A percentile compares a stretch with the other conserved stretches of the same genome.
phyloP scores from a whole-genome alignment of 2,888 invertebrate genomes.

The Scaptomyza cyrtandrae region DNA sequence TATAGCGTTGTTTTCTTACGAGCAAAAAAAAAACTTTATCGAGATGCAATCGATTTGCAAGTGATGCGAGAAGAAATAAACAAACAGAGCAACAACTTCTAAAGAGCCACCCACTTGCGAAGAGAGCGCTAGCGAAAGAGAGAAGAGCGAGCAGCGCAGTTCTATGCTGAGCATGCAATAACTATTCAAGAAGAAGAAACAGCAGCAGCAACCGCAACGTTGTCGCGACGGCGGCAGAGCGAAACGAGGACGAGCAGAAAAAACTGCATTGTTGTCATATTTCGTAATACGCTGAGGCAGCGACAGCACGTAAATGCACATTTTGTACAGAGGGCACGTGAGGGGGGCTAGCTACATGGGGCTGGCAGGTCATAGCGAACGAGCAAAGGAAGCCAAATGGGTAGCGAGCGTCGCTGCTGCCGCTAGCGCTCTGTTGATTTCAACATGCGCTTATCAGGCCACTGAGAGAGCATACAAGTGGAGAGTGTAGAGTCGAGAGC shows the following conservation, averaged over 20 bases:
- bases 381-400: constrained; percentile 59
- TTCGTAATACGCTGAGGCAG: constrained; percentile 82
- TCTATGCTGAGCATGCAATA: constrained; percentile 63
- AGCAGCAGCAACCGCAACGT: constrained; percentile 39
- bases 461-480: constrained; percentile 19
- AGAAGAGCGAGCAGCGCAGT: constrained; percentile 10
- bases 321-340: constrained; percentile 1
- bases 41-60: constrained; percentile 76
- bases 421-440: constrained; percentile 45
- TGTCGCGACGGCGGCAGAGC: constrained; percentile 59
- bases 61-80: constrained; percentile 68
- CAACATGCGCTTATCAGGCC: constrained; percentile 60
- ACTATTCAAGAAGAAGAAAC: constrained; percentile 21
- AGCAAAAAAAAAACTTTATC: constrained; percentile 54
- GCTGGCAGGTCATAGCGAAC: constrained; percentile 50
- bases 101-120: constrained; percentile 47
- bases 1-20: constrained; percentile 45
- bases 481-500: constrained; percentile 41
- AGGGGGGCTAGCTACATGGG: background rate
- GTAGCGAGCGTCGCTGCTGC: constrained; percentile 40
- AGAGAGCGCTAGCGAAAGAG: constrained; percentile 10
- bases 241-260: constrained; percentile 80
- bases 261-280: constrained; percentile 83
- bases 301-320: constrained; percentile 44
- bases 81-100: constrained; percentile 53